Conservation (phyloP, 2,888 invertebrate genomes). For the Nemoura dubitans region DNA sequence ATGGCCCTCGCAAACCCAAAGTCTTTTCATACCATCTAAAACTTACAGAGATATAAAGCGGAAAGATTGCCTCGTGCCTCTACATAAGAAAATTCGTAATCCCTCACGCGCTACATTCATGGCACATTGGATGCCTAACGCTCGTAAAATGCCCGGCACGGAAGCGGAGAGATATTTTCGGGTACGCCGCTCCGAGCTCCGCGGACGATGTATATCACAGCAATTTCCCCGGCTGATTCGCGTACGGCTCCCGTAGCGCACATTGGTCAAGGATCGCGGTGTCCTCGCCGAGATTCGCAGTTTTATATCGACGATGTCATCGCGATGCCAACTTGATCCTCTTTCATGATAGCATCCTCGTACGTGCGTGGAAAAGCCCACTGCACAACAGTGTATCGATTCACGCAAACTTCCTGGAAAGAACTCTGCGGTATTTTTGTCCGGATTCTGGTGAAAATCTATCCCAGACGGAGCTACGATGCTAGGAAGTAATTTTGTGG, state of each 20-base stretch:
- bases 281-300: not conserved
- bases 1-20: not conserved
- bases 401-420: not conserved
- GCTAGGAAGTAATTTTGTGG: not conserved
- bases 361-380: not conserved
- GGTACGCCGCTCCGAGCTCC: no score
- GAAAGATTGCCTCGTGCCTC: not conserved
- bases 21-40: no score
- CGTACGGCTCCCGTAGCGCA: not conserved
- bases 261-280: not conserved
- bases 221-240: not conserved
- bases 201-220: not conserved
- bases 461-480: not conserved
- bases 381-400: not conserved
- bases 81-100: not conserved
- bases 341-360: not conserved
- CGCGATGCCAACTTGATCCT: not conserved
- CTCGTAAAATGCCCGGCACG: not conserved
- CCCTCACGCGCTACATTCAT: not conserved
- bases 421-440: not conserved
- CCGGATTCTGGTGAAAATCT: not conserved
- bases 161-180: not conserved
- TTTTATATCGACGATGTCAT: not conserved
- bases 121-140: not conserved
- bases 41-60: not conserved